Evolutionary conservation across 2,888 invertebrate species (phyloP).

Genomic region (Acanthosepion lycidas): DNA sequence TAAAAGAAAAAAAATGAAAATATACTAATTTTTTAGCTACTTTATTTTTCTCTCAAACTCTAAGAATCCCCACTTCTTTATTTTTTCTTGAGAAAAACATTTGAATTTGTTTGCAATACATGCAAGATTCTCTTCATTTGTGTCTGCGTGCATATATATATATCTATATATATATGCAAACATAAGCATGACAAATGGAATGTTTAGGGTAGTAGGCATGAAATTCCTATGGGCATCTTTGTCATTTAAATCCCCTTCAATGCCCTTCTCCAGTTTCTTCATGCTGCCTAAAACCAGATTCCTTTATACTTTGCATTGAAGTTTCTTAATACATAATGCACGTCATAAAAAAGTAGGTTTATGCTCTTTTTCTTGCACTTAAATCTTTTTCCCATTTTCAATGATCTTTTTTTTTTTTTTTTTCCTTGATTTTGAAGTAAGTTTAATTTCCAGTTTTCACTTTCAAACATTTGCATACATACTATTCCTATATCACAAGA

Average conservation of each 20-base stretch:
- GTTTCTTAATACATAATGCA: neutral
- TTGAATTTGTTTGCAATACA: neutral
- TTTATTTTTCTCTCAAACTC: too few species aligned
- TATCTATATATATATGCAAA: neutral
- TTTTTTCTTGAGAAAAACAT: too few species aligned
- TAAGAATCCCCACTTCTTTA: too few species aligned
- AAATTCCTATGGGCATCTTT: conserved; percentile 5
- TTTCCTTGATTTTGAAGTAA: neutral
- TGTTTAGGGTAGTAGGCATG: neutral
- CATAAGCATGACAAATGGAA: neutral
- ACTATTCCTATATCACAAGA: too few species aligned
- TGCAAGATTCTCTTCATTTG: neutral
- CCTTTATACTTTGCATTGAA: neutral
- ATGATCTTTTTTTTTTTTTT: neutral
- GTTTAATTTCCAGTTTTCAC: neutral
- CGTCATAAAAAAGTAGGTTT: neutral
- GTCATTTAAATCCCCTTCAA: neutral
- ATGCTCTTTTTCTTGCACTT: neutral
- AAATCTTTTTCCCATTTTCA: neutral
- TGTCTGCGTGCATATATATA: neutral
- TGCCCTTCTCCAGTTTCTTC: neutral
- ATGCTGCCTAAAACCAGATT: neutral
- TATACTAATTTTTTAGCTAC: too few species aligned
- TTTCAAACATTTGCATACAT: neutral
- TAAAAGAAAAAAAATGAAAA: too few species aligned